Evolutionary conservation across 1,140 invertebrate species (phyloP), one percentile per base, ranked within the genome.

Genomic region (Cydia amplana): DNA sequence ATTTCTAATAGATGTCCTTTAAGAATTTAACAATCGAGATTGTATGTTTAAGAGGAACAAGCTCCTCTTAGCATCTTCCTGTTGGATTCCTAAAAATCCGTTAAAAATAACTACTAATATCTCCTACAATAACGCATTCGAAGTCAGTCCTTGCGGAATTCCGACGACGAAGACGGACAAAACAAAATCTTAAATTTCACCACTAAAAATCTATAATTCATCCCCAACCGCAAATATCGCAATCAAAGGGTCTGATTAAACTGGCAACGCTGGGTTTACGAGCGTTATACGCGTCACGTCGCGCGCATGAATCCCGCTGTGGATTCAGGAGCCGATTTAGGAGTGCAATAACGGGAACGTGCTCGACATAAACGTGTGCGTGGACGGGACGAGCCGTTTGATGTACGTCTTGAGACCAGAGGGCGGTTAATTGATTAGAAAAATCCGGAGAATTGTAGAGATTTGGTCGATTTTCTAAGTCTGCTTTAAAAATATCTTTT

Each of bases 241-340:
- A 20, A 23, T 73, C 49, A 51, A 76, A 73, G 60, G 60, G 73
- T 73, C 74, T 79, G 43, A 78, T 74, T 74, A 78, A 77, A 77
- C 72, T 72, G 78, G 78, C 28, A 67, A 36, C 46, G 82, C 77
- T 72, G 81, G 51, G 64, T 83, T 83, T 82, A 85, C 79, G 78
- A 80, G 46, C 60, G 18, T 32, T 63, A 70, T 75, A 74, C 76
- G 60, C 28, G 75, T 67, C 80, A 82, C 80, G 80, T 80, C 23
- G 63, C 10, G 43, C 63, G 18, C 70, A 82, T 82, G 75, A 77
- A 77, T 80, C 65, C 64, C 32, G 72, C 46, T 74, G 49, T 63
- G 60, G 65, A 75, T 74, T 60, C 28, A 51, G 20, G 36, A 65
- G 46, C 23, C 73, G 75, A 79, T 79, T 75, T 81, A 78, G 73